phyloP scores from a whole-genome alignment of 1,140 invertebrate genomes.

The Anagrus nilaparvatae region DNA sequence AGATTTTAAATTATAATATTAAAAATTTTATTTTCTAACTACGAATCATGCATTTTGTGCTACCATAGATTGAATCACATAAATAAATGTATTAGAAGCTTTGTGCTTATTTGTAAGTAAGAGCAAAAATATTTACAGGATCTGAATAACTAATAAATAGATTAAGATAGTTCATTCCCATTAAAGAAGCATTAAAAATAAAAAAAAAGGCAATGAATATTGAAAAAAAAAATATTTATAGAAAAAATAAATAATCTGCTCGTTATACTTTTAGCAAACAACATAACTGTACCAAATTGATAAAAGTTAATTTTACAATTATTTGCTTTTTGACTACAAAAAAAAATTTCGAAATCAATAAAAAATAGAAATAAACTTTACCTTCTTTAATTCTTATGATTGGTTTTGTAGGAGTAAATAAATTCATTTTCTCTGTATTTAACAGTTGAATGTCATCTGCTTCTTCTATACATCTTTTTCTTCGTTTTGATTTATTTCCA shows the following conservation, averaged over 20 bases:
- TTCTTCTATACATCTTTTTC: not conserved
- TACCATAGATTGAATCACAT: not conserved
- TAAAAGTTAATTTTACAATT: not conserved
- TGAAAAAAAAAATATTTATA: not conserved
- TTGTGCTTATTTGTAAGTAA: not conserved
- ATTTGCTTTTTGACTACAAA: not conserved
- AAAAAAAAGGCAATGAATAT: not conserved
- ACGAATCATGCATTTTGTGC: not conserved
- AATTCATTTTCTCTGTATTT: not conserved
- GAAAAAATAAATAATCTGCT: not conserved
- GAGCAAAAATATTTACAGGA: not conserved
- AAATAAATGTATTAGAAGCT: slow-evolving; percentile 19
- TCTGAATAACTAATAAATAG: not conserved
- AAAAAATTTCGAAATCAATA: not conserved
- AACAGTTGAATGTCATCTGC: not conserved
- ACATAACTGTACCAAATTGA: not conserved
- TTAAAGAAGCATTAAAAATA: not conserved
- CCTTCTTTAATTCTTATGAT: not conserved
- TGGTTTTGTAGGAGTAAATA: not conserved
- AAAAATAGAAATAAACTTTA: not conserved
- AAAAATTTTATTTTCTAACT: not conserved
- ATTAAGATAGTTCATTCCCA: not conserved
- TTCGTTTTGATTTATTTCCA: not conserved
- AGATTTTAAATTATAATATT: not conserved
- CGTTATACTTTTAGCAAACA: not conserved